These are phyloP conservation scores for Romanogobio albipinnatus DNA, from an alignment of 2,113 vertebrate genomes.

Conservation along the genomic window DNA sequence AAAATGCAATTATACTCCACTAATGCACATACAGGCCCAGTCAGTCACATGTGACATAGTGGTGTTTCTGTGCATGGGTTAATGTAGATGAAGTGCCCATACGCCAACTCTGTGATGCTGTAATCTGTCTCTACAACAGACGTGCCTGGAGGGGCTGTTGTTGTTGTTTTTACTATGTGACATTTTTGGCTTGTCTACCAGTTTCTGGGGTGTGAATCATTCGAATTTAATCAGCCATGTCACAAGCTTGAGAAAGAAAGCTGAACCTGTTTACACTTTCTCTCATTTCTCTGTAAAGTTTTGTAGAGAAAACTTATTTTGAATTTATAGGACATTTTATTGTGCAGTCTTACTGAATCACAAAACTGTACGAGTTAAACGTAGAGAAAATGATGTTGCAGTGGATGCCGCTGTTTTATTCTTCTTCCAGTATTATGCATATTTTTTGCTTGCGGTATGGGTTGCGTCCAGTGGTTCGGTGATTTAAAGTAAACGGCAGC, in stretches of 20 bases:
- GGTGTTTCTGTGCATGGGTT: background rate
- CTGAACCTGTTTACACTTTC: slow-evolving; percentile 1
- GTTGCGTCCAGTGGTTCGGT: background rate
- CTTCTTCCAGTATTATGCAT: background rate
- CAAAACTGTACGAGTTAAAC: background rate
- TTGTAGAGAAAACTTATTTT: background rate
- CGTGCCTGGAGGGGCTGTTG: background rate
- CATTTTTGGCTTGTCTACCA: slow-evolving; percentile 18
- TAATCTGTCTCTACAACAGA: slow-evolving; percentile 20
- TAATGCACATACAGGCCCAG: background rate
- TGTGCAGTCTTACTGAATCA: background rate
- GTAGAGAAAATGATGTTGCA: background rate
- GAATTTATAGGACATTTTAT: background rate
- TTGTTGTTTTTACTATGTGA: slow-evolving; percentile 14
- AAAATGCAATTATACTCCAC: background rate
- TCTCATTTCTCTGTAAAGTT: background rate
- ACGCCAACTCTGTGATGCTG: background rate
- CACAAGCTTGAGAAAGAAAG: slow-evolving; percentile 16
- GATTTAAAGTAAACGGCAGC: background rate
- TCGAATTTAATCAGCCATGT: background rate
- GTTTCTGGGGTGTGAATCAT: slow-evolving; percentile 27
- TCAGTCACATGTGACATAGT: background rate
- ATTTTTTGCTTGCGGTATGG: background rate
- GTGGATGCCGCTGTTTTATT: background rate
- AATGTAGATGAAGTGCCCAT: background rate